Evolutionary conservation across 2,888 invertebrate genomes (phyloP).

Genomic region (Amiota communis): DNA sequence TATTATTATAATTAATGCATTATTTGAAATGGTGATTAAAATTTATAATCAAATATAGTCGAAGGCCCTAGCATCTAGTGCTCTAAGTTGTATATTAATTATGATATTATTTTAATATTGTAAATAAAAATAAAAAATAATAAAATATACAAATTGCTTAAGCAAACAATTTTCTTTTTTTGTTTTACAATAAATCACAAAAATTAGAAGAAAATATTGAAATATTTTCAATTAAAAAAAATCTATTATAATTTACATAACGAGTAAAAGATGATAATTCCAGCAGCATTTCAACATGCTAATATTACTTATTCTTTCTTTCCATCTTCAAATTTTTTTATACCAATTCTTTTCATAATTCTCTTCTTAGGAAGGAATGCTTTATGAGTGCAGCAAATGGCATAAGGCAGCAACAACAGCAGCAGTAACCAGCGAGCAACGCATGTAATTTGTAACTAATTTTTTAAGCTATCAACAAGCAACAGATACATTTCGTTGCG

Average conservation of each 20-base stretch:
- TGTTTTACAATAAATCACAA: neutral
- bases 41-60: too few relatives aligned
- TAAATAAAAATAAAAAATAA: too few relatives aligned
- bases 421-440: constrained; percentile 44
- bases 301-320: too few relatives aligned
- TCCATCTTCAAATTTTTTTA: too few relatives aligned
- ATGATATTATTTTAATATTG: too few relatives aligned
- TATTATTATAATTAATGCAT: too few relatives aligned
- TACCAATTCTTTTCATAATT: too few relatives aligned
- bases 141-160: neutral
- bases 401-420: constrained; percentile 47
- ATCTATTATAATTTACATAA: constrained; percentile 18
- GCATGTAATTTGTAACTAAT: constrained; percentile 67
- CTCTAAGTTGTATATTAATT: too few relatives aligned
- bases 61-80: too few relatives aligned
- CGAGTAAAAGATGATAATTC: constrained; percentile 2
- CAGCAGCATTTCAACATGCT: constrained; percentile 2
- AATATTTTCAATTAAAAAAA: constrained; percentile 24
- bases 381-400: constrained; percentile 4
- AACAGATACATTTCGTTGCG: constrained; percentile 49
- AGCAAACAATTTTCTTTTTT: neutral
- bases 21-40: too few relatives aligned
- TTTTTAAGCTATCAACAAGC: constrained; percentile 65
- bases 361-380: too few relatives aligned
- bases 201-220: neutral